Evolutionary conservation across 1,140 invertebrate genomes (phyloP).

Genomic region (Aricia agestis): DNA sequence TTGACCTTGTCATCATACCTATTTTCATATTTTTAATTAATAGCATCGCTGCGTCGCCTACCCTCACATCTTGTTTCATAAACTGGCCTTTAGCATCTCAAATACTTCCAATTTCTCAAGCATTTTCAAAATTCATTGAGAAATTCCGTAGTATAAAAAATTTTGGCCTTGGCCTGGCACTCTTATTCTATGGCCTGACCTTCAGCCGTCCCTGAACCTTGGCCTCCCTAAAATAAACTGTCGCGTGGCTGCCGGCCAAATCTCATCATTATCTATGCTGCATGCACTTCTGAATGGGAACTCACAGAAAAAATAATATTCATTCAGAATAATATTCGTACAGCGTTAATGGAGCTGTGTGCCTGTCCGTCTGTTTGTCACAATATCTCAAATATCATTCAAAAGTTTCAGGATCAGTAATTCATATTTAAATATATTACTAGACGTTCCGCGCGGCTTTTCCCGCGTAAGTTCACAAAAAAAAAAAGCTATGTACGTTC

Average conservation of each 20-base stretch:
- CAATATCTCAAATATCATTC: too few relatives aligned
- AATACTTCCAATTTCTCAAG: not conserved
- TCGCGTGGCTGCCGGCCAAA: constrained; percentile 2
- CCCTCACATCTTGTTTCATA: too few relatives aligned
- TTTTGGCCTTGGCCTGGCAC: not conserved
- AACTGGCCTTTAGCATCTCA: not conserved
- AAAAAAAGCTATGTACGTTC: too few relatives aligned
- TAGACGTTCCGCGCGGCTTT: too few relatives aligned
- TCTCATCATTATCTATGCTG: constrained; percentile 12
- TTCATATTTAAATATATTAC: too few relatives aligned
- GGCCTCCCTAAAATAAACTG: constrained; percentile 4
- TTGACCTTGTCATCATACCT: too few relatives aligned
- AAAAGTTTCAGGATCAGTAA: too few relatives aligned
- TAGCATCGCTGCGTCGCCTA: too few relatives aligned
- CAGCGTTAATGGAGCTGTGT: too few relatives aligned
- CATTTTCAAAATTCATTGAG: not conserved
- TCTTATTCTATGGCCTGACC: not conserved
- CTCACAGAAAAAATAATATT: not conserved
- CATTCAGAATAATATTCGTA: not conserved
- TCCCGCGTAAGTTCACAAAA: too few relatives aligned
- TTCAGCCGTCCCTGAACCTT: not conserved
- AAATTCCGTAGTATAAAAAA: not conserved
- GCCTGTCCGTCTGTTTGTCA: too few relatives aligned
- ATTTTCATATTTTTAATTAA: too few relatives aligned
- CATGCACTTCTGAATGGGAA: not conserved